Evolutionary conservation across 2,888 invertebrate genomes (phyloP), one percentile per base, ranked within the genome.

Genomic region (Drosophila demipolita): DNA sequence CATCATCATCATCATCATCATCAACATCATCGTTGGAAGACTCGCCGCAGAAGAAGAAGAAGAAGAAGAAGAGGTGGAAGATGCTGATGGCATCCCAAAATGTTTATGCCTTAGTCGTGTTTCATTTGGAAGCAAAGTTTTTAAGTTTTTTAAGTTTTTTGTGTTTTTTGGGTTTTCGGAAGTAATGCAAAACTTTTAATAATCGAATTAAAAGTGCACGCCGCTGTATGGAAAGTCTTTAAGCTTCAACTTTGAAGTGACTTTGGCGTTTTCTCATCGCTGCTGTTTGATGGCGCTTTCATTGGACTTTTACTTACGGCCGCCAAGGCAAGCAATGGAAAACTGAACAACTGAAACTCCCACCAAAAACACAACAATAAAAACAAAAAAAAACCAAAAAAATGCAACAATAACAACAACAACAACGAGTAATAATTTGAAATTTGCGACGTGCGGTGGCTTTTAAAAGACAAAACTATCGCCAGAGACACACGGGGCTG

Each of bases 131-230:
- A 45, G 45, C 45, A 23, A 15, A 15, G 40, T 73, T 52, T 32
- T 62, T 29, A 20, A 23, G 53, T 40, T 53, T 59, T 65, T 9
- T 29, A n/a, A n/a, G 5, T 23, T 23, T 23, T 61, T 26, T 15
- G 29, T 29, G 54, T 62, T 66, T 53, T 59, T 65, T 9, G 29
- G 20, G 26, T 15, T 42, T 74, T 80, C 77, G 89, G 90, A 90
- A 90, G 89, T 83, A 87, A 90, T 86, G 89, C 85, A 83, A 85
- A 85, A 90, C 89, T 88, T 83, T 90, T 90, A 86, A 85, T 85
- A 85, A 85, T 90, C 90, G 90, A 85, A 85, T 85, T 89, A 90
- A 90, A 85, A 70, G 89, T 80, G 77, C 73, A 67, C 63, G 68
- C 78, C 70, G 81, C 61, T 33, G 35, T 77, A 71, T 82, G 80